phyloP scores from a whole-genome alignment of 2,797 vertebrate genomes.

The Spinibarbus caldwelli region DNA sequence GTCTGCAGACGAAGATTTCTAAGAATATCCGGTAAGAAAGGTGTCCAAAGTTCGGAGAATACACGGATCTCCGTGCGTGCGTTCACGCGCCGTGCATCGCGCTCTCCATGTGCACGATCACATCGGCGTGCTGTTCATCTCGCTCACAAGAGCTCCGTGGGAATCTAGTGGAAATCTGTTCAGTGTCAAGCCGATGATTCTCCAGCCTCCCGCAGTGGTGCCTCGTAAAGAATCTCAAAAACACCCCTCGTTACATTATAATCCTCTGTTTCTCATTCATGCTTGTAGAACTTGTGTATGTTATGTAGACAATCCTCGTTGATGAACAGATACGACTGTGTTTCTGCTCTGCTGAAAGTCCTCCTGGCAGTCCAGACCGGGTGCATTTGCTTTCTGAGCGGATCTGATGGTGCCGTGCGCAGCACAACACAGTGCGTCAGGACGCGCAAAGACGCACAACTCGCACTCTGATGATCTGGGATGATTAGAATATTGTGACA shows the following conservation, averaged over 20 bases:
- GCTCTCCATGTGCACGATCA: constrained; percentile 42
- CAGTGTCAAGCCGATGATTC: constrained; percentile 41
- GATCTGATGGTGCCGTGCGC: constrained; percentile 35
- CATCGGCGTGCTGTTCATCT: constrained; percentile 1
- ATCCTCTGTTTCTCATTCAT: constrained; percentile 4
- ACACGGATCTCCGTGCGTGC: neutral
- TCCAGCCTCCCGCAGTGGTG: constrained; percentile 14
- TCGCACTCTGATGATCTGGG: constrained; percentile 10
- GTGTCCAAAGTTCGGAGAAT: constrained; percentile 2
- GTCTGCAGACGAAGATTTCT: neutral
- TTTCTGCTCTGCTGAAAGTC: constrained; percentile 22
- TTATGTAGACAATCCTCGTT: neutral
- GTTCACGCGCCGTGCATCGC: constrained; percentile 19
- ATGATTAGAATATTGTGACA: constrained; percentile 15
- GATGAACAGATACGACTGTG: constrained; percentile 9
- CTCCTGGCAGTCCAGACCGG: constrained; percentile 17
- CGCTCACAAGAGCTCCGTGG: constrained; percentile 37
- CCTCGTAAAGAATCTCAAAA: constrained; percentile 22
- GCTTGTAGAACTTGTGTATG: constrained; percentile 16
- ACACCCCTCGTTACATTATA: constrained; percentile 8
- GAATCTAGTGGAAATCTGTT: constrained; percentile 49
- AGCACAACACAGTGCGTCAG: constrained; percentile 38
- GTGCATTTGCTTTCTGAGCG: constrained; percentile 23
- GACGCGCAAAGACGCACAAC: constrained; percentile 40
- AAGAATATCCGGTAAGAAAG: neutral